A percentile compares a stretch with the other conserved stretches of the same genome.
These are phyloP conservation scores for Borostomias antarcticus DNA, from an alignment of 2,797 vertebrate genomes.

Conservation along the genomic window DNA sequence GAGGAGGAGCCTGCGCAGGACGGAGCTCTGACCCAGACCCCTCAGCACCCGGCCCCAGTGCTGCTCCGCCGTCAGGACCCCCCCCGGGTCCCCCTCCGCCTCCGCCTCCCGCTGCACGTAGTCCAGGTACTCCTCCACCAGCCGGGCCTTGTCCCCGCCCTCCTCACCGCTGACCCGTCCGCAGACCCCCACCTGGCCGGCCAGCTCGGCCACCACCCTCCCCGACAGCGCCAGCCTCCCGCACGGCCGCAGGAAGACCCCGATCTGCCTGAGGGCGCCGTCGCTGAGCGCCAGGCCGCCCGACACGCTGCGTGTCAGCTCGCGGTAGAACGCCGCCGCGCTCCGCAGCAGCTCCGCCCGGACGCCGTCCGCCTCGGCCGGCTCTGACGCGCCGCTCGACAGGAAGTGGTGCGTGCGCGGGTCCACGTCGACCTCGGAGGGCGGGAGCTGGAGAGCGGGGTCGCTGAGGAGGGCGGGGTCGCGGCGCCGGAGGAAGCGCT, in stretches of 20 bases:
- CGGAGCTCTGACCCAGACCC: conserved; percentile 11
- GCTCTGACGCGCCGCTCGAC: conserved; percentile 17
- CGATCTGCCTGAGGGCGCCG: conserved; percentile 47
- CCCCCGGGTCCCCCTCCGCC: rapidly evolving
- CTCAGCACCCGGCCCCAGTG: conserved; percentile 48
- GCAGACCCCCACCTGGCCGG: conserved; percentile 52
- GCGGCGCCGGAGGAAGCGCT: conserved; percentile 37
- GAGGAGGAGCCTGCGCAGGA: conserved; percentile 59
- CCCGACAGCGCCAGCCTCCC: conserved; percentile 31
- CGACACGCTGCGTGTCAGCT: conserved; percentile 45
- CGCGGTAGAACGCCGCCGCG: conserved; percentile 57
- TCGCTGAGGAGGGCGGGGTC: conserved; percentile 24
- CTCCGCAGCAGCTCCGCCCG: conserved; percentile 39
- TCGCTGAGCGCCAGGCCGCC: conserved; percentile 59
- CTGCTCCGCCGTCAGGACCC: conserved; percentile 23
- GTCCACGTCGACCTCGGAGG: conserved; percentile 42
- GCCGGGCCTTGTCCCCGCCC: conserved; percentile 13
- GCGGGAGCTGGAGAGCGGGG: conserved; percentile 39
- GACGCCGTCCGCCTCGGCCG: conserved; percentile 22
- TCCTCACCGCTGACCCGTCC: not conserved
- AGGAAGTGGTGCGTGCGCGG: conserved; percentile 47
- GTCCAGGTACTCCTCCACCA: conserved; percentile 43
- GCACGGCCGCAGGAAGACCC: conserved; percentile 49
- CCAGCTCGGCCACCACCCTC: conserved; percentile 46
- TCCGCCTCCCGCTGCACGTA: conserved; percentile 19